Conservation (phyloP, 2,888 invertebrate genomes). For the Sphecodes monilicornis region DNA sequence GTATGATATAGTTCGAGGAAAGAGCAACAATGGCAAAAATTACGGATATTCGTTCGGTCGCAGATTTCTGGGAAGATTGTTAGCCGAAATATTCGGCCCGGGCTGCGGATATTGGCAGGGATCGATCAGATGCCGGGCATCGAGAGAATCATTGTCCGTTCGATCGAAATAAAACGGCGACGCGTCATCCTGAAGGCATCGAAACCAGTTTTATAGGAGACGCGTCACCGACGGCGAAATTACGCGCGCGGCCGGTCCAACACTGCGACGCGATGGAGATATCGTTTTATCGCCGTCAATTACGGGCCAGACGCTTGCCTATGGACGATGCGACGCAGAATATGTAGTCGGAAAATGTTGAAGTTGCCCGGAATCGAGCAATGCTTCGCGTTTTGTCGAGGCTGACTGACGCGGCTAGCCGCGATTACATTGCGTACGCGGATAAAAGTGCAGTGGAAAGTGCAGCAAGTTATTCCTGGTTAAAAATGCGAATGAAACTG, state of each 20-base stretch:
- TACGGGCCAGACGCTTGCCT: conserved; percentile 19
- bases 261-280: conserved; percentile 11
- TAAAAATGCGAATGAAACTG: background rate
- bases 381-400: conserved; percentile 1
- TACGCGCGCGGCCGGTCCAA: conserved; percentile 17
- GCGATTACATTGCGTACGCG: background rate
- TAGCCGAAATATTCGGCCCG: background rate
- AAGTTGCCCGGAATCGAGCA: background rate
- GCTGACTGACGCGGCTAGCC: background rate
- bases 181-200: background rate
- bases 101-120: background rate
- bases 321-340: conserved; percentile 12
- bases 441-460: too few species aligned
- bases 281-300: conserved; percentile 34
- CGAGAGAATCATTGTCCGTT: background rate
- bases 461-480: background rate
- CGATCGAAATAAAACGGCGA: conserved; percentile 15
- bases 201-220: conserved; percentile 22
- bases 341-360: conserved; percentile 8
- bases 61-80: conserved; percentile 15
- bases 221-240: conserved; percentile 16
- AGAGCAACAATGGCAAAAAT: background rate
- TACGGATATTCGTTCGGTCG: background rate
- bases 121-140: background rate
- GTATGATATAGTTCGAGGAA: too few species aligned